Evolutionary conservation across 2,888 invertebrate species (phyloP).

Genomic region (Heterodera filipjevi): DNA sequence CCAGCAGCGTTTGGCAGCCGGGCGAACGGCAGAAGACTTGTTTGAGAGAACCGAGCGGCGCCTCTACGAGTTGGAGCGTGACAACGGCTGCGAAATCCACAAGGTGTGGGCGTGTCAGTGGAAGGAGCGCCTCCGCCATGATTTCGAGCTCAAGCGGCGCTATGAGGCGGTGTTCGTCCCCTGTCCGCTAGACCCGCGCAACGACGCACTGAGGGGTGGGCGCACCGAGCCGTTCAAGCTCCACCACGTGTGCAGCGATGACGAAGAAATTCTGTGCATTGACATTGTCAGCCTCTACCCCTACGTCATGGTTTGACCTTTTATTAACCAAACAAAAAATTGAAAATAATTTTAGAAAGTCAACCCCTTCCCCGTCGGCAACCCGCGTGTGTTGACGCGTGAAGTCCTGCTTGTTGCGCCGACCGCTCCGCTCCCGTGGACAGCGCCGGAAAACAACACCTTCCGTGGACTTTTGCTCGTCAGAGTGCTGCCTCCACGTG

Average conservation of each 20-base stretch:
- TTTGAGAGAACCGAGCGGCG: slow-evolving; percentile 3
- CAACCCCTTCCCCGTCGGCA: not conserved
- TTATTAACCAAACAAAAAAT: not conserved
- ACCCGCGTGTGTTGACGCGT: no score
- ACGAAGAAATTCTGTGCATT: slow-evolving; percentile 14
- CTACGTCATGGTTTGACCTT: slow-evolving; percentile 2
- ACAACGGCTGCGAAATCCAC: not conserved
- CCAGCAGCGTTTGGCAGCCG: not conserved
- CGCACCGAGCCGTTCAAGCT: slow-evolving; percentile 28
- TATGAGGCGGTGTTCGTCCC: not conserved
- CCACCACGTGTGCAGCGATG: not conserved
- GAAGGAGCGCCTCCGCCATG: not conserved
- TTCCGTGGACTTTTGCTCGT: no score
- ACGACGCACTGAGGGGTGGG: slow-evolving; percentile 14
- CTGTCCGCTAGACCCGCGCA: not conserved
- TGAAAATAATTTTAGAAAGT: not conserved
- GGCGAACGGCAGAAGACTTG: slow-evolving; percentile 9
- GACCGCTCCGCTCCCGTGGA: no score
- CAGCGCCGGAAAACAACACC: no score
- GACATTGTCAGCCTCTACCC: slow-evolving; percentile 17
- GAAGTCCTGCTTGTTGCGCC: no score
- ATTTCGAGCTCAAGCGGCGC: not conserved
- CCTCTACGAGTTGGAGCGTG: not conserved
- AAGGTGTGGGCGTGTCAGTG: slow-evolving; percentile 1
- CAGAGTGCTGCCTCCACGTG: no score